Evolutionary conservation across 2,113 vertebrate genomes (phyloP), one percentile per base, ranked within the genome.

Genomic region (Smithornis capensis): DNA sequence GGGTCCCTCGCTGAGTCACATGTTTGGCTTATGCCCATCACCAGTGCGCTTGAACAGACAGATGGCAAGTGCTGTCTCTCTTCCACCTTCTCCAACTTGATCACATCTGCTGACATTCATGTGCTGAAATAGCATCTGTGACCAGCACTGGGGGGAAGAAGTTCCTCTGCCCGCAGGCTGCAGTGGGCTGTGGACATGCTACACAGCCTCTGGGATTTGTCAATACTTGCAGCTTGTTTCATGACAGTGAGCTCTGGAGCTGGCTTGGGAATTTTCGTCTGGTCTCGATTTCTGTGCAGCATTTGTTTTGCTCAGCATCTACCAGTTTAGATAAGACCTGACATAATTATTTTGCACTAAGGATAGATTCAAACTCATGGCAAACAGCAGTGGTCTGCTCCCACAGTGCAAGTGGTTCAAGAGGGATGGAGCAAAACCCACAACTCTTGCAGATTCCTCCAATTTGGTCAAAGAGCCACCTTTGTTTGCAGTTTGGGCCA

Each of bases 31-130:
- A 16, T 80, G 65, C 29, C 79, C 80, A 31, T 76, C 35, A 37
- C 67, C n/a, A 28, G 89, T 90, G 89, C 53, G 33, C 65, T 91
- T 90, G 60, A 55, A 90, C 38, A 87, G 79, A 56, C 75, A 64
- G 83, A 38, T 19, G 22, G 89, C 56, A 92, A 85, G 81, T 56
- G 38, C 49, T 14, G 33, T 74, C 73, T 93, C 78, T 76, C 75
- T 73, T 91, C 69, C 53, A 80, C 60, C 50, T 69, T 52, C 89
- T 62, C 56, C 38, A 64, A 57, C 85, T 87, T 42, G 5, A 55
- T 70, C 68, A 68, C 84, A 47, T 84, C 62, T 52, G 7, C 55
- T 85, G 52, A 70, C 56, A n/a, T 64, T 70, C 40, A 13, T 11
- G 56, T 83, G 55, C n/a, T 4, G 49, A 88, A 78, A 74, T 3